Base-by-base conservation (phyloP, 2,113 vertebrate species). In the Trichechus manatus region DNA sequence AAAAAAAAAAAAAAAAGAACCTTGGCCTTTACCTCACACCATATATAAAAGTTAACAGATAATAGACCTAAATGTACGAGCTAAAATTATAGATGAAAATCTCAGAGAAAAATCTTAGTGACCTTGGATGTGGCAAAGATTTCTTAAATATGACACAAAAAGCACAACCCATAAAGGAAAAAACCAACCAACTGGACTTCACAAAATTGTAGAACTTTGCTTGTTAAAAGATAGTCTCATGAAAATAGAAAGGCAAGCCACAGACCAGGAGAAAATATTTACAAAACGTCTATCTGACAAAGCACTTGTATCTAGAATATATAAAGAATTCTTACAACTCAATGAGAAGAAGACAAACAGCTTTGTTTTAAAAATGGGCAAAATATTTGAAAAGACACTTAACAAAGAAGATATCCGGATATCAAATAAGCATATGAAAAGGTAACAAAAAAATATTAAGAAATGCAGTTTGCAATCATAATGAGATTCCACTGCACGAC, bases 311-410 rank as follows among this genome's bases (percentile, higher is more conserved):
- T 17, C 47, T 7, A 39, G 36, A 89, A 79, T 64, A 44, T 77
- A 64, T 74, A 85, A 90, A 64, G 31, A 92, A 72, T 25, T 44
- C 27, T 94, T 50, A 66, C 33, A 86, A 89, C 19, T 89, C 64
- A 64, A 47, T 47, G 47, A 47, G 47, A 80, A 75, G 42, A 70
- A 87, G 42, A 75, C 27, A 80, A 79, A 72, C 15, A 56, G 91
- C 53, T 25, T 53, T 64, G 66, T 39, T 79, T 82, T 81, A 29
- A 78, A 84, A 78, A 19, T 89, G 33, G 85, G 31, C 27, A 31
- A 70, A 25, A 9, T 6, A 59, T 78, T 81, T 66, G 11, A 81
- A 39, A 7, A 59, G 27, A 33, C 6, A 59, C 42, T 56, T 94
- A n/a, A 80, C 47, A 86, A 84, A 84, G 36, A 85, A 89, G 33